Conservation (phyloP, 64 coral and sea anemone genomes). For the Montipora foliosa region DNA sequence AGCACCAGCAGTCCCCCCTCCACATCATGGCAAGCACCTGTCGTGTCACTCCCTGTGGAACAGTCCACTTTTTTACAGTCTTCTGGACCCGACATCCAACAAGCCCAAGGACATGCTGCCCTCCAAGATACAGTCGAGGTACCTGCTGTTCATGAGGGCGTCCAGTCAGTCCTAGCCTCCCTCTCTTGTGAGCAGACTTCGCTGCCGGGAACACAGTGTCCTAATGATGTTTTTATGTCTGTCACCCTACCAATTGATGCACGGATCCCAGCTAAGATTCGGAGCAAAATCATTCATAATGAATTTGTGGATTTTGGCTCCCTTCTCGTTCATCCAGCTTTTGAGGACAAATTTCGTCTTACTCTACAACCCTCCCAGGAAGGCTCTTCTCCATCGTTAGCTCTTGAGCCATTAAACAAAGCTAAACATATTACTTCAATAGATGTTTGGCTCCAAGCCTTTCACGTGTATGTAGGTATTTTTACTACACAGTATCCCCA, state of each 20-base stretch:
- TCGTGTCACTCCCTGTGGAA: no score
- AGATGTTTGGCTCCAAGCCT: conserved; percentile 2
- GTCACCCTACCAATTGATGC: background rate
- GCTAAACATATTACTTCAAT: background rate
- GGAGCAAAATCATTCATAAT: background rate
- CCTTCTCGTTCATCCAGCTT: background rate
- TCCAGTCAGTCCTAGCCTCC: no score
- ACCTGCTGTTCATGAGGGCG: no score
- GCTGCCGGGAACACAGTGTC: background rate
- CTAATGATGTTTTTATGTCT: conserved; percentile 7
- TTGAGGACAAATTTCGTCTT: background rate
- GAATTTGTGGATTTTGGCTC: background rate
- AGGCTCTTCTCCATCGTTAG: background rate
- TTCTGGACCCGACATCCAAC: no score
- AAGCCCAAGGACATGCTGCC: no score
- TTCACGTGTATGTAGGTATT: conserved; percentile 30
- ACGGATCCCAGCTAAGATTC: background rate
- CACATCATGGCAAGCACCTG: no score
- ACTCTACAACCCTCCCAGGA: conserved; percentile 2
- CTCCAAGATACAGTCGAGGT: no score
- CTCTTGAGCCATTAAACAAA: background rate
- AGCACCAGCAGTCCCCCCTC: no score
- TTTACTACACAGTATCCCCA: conserved; percentile 22
- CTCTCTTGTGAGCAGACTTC: no score
- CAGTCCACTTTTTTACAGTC: no score